Evolutionary conservation across 2,888 invertebrate species (phyloP), one percentile per base, ranked within the genome.

Genomic region (Hirudinaria manillensis): DNA sequence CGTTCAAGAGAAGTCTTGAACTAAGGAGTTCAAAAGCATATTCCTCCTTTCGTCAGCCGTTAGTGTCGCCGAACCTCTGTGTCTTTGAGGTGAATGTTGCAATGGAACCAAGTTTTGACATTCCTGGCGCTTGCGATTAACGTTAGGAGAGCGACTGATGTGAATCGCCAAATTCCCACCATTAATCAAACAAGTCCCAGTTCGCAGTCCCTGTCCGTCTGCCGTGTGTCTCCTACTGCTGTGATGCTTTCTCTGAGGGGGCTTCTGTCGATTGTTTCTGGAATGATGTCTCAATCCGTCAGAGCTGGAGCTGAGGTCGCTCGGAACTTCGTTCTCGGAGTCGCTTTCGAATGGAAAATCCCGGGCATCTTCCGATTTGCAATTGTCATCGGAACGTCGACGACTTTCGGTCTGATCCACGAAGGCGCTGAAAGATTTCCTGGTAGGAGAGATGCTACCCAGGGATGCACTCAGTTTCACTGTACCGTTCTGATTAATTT

Each of bases 401-500:
- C 55, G 29, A 16, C 29, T 29, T 19, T 55, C 56, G 10, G n/a
- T 16, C 27, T n/a, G n/a, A 2, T 6, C 27, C 21, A 16, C 19
- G n/a, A 38, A 6, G 27, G 27, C 3, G 29, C 29, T 55, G n/a
- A 38, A 45, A 27, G 24, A 45, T 32, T 72, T 72, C 13, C 56
- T 55, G 29, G 72, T 72, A 0, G 72, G 72, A n/a, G 72, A 72
- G 3, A 72, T 72, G 72, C 53, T 72, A 24, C 72, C 72, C 53
- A 51, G 27, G 2, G 72, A 72, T 4, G 72, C 72, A 29, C 38
- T 38, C n/a, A 53, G 10, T 27, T 72, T 72, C 16, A 72, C 27
- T 27, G 45, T 6, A 0, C 45, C 45, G 21, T 36, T 34, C 13
- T 24, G 32, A 68, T 13, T 68, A 19, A 29, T 16, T 29, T 61